Evolutionary conservation across 2,797 vertebrate genomes (phyloP), one percentile per base, ranked within the genome.

Genomic region (Coregonus ussuriensis): DNA sequence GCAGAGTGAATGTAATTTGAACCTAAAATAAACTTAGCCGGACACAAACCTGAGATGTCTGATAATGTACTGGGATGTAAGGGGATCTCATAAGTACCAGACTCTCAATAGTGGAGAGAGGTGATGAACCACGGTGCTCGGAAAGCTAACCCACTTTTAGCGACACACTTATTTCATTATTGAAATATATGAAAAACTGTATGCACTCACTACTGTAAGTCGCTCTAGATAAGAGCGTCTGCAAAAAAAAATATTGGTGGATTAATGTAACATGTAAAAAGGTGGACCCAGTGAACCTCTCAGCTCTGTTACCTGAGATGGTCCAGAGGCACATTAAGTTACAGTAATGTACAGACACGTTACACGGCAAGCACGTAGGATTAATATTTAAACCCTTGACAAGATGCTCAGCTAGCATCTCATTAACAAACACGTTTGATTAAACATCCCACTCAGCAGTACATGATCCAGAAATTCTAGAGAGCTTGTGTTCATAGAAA

Each of bases 31-130:
- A 66, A 14, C 29, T 66, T 15, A 33, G 63, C 63, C 25, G 63
- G 13, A 66, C 14, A 33, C 16, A 21, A 66, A 66, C 63, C 63
- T 66, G 63, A 66, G 63, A 33, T 29, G 14, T 31, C 25, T 66
- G 63, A 66, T 66, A 66, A 66, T 66, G 63, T 33, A 33, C 63
- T 2, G 29, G 63, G 63, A 66, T 29, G 63, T 66, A 66, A 66
- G 9, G 13, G 29, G 63, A 66, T 66, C 63, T 33, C 63, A 14
- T 66, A 66, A 66, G 29, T 59, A 59, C 56, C 56, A 59, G 56
- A 18, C 56, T 31, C 29, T 66, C 63, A 31, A 11, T 33, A 66
- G 63, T 21, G 25, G 14, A 66, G 29, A 29, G 63, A 31, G 14
- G 63, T 33, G 63, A 66, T 31, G 14, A 33, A 16, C 25, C 25